These are phyloP conservation scores for Chironex yamaguchii DNA, from an alignment of 30 jellyfish, hydroid and myxozoan species.

Conservation along the genomic window DNA sequence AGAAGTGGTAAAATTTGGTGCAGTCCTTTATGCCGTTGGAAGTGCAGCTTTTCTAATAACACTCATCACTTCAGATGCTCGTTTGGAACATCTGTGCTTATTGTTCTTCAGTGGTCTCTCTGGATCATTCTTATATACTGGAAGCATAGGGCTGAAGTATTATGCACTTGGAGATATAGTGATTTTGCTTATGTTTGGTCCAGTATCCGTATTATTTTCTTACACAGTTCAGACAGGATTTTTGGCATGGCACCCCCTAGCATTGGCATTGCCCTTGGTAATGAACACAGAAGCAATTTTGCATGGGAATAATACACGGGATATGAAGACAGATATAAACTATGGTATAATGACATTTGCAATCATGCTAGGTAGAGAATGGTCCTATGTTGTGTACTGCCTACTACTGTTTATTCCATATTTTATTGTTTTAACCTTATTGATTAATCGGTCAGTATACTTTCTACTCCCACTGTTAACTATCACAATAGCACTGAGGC, in stretches of 20 bases:
- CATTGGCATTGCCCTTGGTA: conserved; percentile 82
- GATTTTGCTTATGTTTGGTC: conserved; percentile 89
- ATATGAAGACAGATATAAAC: conserved; percentile 66
- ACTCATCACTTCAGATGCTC: conserved; percentile 53
- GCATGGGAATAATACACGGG: conserved; percentile 90
- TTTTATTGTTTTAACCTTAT: conserved; percentile 39
- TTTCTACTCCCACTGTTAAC: conserved; percentile 72
- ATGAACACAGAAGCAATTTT: conserved; percentile 93
- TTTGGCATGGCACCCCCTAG: conserved; percentile 43
- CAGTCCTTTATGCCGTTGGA: conserved; percentile 61
- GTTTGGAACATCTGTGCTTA: conserved; percentile 57
- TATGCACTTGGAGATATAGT: conserved; percentile 89
- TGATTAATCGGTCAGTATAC: conserved; percentile 26
- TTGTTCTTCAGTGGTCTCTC: conserved; percentile 79
- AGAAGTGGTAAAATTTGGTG: conserved; percentile 75
- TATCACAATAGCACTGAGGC: conserved; percentile 53
- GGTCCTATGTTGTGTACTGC: conserved; percentile 55
- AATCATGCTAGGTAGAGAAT: conserved; percentile 70
- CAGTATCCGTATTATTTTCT: conserved; percentile 77
- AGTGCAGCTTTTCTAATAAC: conserved; percentile 63
- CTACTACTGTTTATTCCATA: conserved; percentile 79
- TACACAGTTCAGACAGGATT: conserved; percentile 76
- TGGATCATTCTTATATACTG: conserved; percentile 90
- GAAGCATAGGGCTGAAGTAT: conserved; percentile 89
- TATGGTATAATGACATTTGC: conserved; percentile 81